A percentile compares a stretch with the other conserved stretches of the same genome.
Conservation (phyloP, 2,113 vertebrate genomes). For the Mola mola region DNA sequence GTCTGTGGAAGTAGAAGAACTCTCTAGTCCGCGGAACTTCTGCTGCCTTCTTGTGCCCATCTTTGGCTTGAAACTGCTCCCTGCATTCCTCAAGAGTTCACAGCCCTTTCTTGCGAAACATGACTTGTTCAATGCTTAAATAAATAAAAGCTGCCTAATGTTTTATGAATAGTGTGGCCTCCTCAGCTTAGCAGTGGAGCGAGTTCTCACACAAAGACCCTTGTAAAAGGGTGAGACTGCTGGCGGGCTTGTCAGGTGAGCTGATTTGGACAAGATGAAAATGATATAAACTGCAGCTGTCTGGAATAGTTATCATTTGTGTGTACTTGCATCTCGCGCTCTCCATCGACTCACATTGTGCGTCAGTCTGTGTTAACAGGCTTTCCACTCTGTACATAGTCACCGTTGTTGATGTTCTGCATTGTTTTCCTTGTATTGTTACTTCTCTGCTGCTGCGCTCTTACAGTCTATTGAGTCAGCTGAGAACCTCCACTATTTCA, state of each 20-base stretch:
- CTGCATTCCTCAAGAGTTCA: conserved; percentile 36
- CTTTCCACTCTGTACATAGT: neutral
- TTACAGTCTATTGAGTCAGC: conserved; percentile 37
- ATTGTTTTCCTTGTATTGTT: conserved; percentile 9
- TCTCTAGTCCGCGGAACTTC: conserved; percentile 24
- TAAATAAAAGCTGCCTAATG: conserved; percentile 71
- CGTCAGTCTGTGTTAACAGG: neutral
- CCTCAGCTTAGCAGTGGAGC: neutral
- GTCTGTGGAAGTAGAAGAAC: conserved; percentile 13
- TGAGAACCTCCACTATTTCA: conserved; percentile 13
- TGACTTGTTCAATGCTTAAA: conserved; percentile 68
- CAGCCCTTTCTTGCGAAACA: conserved; percentile 46
- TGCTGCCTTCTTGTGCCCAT: conserved; percentile 19
- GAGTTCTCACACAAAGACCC: neutral
- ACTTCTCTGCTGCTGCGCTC: conserved; percentile 11
- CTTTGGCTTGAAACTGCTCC: conserved; percentile 28
- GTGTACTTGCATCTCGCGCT: neutral
- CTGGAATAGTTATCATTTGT: neutral
- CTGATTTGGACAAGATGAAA: neutral
- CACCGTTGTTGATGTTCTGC: neutral
- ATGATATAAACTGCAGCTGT: neutral
- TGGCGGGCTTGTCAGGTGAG: neutral
- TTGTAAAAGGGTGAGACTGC: neutral
- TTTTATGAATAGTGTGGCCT: conserved; percentile 67
- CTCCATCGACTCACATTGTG: neutral